Percentiles rank a stretch among this genome's conserved stretches.
Conservation (phyloP, 1,140 invertebrate genomes). For the Magallana gigas region DNA sequence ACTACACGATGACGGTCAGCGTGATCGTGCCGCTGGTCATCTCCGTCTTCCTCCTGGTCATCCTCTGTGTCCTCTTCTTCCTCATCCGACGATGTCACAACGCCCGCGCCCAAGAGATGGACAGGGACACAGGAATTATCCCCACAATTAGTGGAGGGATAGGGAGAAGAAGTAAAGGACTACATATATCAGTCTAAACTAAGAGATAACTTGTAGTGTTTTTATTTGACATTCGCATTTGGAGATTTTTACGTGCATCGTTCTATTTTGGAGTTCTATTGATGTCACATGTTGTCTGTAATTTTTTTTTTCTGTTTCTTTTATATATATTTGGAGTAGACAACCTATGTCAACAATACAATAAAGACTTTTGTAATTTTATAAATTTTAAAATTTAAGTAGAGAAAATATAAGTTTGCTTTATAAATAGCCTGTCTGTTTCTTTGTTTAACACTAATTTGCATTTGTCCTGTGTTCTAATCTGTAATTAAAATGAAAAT, state of each 20-base stretch:
- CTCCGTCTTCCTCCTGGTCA: slow-evolving; percentile 63
- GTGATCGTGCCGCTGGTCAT: slow-evolving; percentile 66
- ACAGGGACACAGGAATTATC: slow-evolving; percentile 31
- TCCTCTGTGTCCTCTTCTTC: slow-evolving; percentile 64
- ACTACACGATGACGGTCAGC: slow-evolving; percentile 58
- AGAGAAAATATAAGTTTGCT: too few species aligned
- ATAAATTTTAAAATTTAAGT: too few species aligned
- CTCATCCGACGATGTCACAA: slow-evolving; percentile 64
- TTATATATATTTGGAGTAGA: background rate
- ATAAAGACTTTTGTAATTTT: too few species aligned
- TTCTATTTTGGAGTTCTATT: background rate
- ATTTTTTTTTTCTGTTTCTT: background rate
- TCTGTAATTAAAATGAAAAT: too few species aligned
- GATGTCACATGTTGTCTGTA: background rate
- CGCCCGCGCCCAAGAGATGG: slow-evolving; percentile 38
- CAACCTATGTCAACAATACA: too few species aligned
- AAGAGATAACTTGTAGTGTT: too few species aligned
- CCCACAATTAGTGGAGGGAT: slow-evolving; percentile 52
- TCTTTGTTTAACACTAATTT: too few species aligned
- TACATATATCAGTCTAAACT: background rate
- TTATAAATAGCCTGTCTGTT: too few species aligned
- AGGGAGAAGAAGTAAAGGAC: slow-evolving; percentile 48
- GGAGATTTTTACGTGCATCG: background rate
- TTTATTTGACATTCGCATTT: background rate
- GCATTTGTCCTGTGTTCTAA: too few species aligned